These are phyloP conservation scores for Acronicta aceris DNA, from an alignment of 2,888 invertebrate genomes.

Conservation along the genomic window DNA sequence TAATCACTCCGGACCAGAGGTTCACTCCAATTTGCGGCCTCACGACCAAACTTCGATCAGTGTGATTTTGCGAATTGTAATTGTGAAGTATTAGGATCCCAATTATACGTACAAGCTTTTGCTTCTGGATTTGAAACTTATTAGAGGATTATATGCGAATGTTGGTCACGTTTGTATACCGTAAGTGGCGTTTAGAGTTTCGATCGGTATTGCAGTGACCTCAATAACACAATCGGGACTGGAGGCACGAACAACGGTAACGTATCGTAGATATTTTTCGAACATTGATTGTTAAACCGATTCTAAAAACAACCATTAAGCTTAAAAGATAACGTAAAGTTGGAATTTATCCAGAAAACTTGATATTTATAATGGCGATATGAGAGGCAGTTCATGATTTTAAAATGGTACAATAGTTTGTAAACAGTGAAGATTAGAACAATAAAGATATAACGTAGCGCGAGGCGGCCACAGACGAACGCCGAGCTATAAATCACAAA, in stretches of 20 bases:
- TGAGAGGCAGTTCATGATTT: constrained; percentile 45
- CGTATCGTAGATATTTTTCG: constrained; percentile 30
- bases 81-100: constrained; percentile 38
- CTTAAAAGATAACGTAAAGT: constrained; percentile 48
- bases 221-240: constrained; percentile 27
- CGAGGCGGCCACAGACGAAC: constrained; percentile 40
- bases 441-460: constrained; percentile 58
- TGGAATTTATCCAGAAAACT: constrained; percentile 49
- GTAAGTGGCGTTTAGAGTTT: constrained; percentile 25
- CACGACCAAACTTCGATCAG: constrained; percentile 50
- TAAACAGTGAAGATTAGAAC: constrained; percentile 55
- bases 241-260: constrained; percentile 41
- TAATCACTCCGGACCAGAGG: constrained; percentile 52
- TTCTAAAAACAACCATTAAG: constrained; percentile 39
- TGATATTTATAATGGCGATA: constrained; percentile 45
- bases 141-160: constrained; percentile 3
- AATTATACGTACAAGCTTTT: constrained; percentile 5
- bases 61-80: constrained; percentile 51
- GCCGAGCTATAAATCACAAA: constrained; percentile 46
- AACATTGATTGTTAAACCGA: constrained; percentile 31
- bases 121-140: constrained; percentile 4
- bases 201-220: constrained; percentile 18
- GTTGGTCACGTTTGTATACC: constrained; percentile 23
- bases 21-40: constrained; percentile 49
- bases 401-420: constrained; percentile 57